phyloP scores from a whole-genome alignment of 2,888 invertebrate genomes.

The Drosophila planitibia region DNA sequence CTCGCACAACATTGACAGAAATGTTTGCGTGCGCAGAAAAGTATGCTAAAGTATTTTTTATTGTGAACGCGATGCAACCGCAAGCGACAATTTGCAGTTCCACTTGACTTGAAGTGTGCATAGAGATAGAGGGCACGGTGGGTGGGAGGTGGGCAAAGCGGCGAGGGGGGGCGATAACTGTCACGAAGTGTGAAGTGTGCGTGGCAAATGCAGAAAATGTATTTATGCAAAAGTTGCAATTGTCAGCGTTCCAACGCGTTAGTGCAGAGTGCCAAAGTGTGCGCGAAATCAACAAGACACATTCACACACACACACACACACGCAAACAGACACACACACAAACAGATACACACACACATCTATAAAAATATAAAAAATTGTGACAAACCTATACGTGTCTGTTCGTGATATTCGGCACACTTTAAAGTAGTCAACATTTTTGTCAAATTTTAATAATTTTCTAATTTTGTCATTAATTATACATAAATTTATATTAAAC shows the following conservation, averaged over 20 bases:
- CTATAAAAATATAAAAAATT: neutral
- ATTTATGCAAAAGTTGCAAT: slow-evolving; percentile 81
- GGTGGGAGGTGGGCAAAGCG: neutral
- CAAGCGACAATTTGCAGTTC: slow-evolving; percentile 57
- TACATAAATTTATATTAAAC: neutral
- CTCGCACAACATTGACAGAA: slow-evolving; percentile 38
- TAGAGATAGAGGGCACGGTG: neutral
- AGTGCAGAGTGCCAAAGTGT: slow-evolving; percentile 62
- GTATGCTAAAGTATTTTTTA: slow-evolving; percentile 64
- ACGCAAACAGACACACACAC: slow-evolving; percentile 5
- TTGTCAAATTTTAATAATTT: neutral
- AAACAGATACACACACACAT: slow-evolving; percentile 14
- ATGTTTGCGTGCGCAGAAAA: slow-evolving; percentile 63
- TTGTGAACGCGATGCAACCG: slow-evolving; percentile 43
- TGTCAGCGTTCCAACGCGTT: slow-evolving; percentile 56
- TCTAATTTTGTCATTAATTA: neutral
- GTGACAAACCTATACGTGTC: slow-evolving; percentile 16
- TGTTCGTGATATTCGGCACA: slow-evolving; percentile 4
- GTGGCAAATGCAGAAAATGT: slow-evolving; percentile 74
- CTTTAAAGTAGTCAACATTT: neutral
- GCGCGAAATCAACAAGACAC: slow-evolving; percentile 59
- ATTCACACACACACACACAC: slow-evolving; percentile 26
- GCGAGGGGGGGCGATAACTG: neutral
- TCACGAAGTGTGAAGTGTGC: slow-evolving; percentile 41
- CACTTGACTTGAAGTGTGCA: slow-evolving; percentile 61